Evolutionary conservation across 1,140 invertebrate species (phyloP).

Genomic region (Babylonia areolata): DNA sequence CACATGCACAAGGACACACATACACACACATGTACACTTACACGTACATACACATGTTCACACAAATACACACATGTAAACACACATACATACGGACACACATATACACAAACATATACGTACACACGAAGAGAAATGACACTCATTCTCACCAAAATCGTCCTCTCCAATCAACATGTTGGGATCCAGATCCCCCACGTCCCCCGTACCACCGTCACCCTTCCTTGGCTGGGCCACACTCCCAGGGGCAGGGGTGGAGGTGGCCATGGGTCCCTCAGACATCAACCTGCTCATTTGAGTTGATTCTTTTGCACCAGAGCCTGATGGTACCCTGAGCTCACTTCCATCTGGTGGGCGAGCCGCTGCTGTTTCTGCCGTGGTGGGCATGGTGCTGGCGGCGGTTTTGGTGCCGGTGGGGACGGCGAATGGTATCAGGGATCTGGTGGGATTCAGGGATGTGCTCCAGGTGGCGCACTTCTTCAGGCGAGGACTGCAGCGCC

Average conservation of each 20-base stretch:
- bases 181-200: background rate
- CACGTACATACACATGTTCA: background rate
- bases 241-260: constrained; percentile 54
- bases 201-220: background rate
- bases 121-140: background rate
- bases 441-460: background rate
- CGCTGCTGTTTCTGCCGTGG: background rate
- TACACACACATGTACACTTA: background rate
- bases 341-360: background rate
- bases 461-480: constrained; percentile 15
- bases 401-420: background rate
- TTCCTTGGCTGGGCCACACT: background rate
- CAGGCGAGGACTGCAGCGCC: constrained; percentile 16
- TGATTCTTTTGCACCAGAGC: background rate
- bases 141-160: constrained; percentile 61
- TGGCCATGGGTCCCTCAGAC: constrained; percentile 47
- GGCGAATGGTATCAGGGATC: background rate
- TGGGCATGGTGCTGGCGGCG: background rate
- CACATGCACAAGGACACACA: background rate
- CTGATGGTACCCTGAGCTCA: background rate
- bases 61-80: background rate
- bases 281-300: background rate
- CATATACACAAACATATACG: background rate
- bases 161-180: constrained; percentile 59
- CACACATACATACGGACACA: background rate